Evolutionary conservation across 2,113 vertebrate species (phyloP).

Genomic region (Camelus dromedarius): DNA sequence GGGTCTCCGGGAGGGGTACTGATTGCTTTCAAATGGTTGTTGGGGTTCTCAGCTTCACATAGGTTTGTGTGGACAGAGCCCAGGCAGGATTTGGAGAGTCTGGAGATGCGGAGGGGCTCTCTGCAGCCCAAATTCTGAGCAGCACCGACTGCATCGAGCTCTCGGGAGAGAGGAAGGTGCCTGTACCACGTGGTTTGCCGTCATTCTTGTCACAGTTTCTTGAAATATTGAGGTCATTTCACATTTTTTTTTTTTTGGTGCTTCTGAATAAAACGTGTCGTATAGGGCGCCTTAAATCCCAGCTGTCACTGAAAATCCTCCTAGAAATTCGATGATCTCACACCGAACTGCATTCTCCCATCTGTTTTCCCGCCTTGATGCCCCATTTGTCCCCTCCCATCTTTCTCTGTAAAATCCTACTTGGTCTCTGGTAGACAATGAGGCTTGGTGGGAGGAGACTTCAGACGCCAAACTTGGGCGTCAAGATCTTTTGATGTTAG

Average conservation of each 20-base stretch:
- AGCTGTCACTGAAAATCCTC: constrained; percentile 48
- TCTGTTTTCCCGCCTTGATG: not conserved
- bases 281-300: constrained; percentile 16
- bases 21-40: not conserved
- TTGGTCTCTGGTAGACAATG: not conserved
- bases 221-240: constrained; percentile 60
- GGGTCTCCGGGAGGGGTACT: not conserved
- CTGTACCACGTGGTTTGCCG: not conserved
- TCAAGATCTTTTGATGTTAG: not conserved
- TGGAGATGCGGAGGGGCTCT: not conserved
- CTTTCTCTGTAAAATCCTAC: not conserved
- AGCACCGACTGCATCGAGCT: accelerated
- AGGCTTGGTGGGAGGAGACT: not conserved
- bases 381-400: constrained; percentile 31
- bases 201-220: constrained; percentile 40
- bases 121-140: not conserved
- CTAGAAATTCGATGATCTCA: constrained; percentile 26
- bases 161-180: not conserved
- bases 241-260: not conserved
- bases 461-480: not conserved
- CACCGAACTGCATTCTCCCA: not conserved
- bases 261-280: constrained; percentile 54
- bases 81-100: not conserved
- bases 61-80: not conserved
- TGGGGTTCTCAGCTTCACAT: not conserved